Base-by-base conservation (phyloP, 2,888 invertebrate genomes). In the Spilarctia lutea region DNA sequence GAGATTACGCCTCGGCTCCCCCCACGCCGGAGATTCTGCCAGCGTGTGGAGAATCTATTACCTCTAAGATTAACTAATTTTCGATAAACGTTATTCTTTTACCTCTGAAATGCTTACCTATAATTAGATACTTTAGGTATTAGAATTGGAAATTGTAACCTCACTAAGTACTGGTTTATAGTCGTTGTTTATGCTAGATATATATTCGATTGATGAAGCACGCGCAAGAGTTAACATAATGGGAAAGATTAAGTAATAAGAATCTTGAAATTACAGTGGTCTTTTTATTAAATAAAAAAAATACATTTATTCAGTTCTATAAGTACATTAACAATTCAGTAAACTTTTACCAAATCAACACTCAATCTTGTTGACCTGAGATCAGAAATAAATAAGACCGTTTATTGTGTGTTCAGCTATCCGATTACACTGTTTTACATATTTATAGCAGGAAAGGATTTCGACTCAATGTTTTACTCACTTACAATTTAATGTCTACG, bases 271-370 rank as follows among this genome's bases (percentile, higher is more conserved):
- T 90, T 93, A 92, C 91, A 93, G 91, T 94, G 94, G 93, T 94
- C 88, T 92, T 94, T 94, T 93, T 92, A 92, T 94, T 93, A 93
- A 94, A 94, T 93, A 93, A 94, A 94, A 94, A 95, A 94, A 94
- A 94, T 94, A 94, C 94, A 94, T 93, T 88, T 94, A 90, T 91
- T 94, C 93, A 94, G 92, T 93, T 94, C 92, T 94, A 94, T 95
- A 95, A 95, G 95, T 95, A 95, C 95, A 91, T 93, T 92, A 95
- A 94, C 94, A 94, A 91, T 93, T 93, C 93, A 93, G 94, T 94
- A 94, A 93, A 93, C 90, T 91, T 92, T 94, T 92, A 94, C 92
- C 93, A 94, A 94, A 93, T 94, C 92, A 94, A 94, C 94, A 93
- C 89, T 90, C 88, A 88, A 90, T 89, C 89, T 88, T 89, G 92